Evolutionary conservation across 2,888 invertebrate genomes (phyloP), one percentile per base, ranked within the genome.

Genomic region (Luperina testacea): DNA sequence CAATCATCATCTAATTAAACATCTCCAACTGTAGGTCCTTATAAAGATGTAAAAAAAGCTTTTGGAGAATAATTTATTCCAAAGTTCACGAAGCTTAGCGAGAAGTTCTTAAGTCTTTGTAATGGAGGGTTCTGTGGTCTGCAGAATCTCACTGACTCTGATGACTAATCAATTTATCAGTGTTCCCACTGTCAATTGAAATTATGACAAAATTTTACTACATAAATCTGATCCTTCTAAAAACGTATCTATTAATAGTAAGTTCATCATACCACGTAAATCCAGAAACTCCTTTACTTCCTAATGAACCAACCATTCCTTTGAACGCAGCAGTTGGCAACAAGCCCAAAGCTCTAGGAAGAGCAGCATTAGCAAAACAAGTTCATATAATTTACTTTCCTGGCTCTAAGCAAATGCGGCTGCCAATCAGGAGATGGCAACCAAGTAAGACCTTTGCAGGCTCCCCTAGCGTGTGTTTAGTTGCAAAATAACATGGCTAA

Each of bases 401-500:
- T 57, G 61, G 77, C 69, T 67, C 57, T 83, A 76, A 87, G 80
- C 78, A 84, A 85, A 82, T 76, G 78, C 64, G 65, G 67, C 67
- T 70, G 70, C 87, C 82, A 85, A 83, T 88, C 89, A 82, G 80
- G 68, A 77, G 85, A 85, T 86, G 87, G 87, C 76, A 74, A 59
- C 63, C 72, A 70, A 80, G 85, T 78, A 69, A 83, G 86, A 88
- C 84, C 83, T 89, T 85, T 81, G 57, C 78, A 76, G 61, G 71
- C 74, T 78, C 63, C 20, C 71, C 85, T 74, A 81, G 81, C 77
- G 80, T 88, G 77, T 91, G 91, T 91, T 91, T 91, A 93, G 91
- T 90, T 85, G 89, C 90, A 85, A 91, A 94, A 94, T 93, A 91
- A 92, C 93, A 88, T 82, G 78, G 81, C 90, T 95, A 95, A 95